Conservation (phyloP, 2,113 vertebrate genomes). For the Furnarius figulus region DNA sequence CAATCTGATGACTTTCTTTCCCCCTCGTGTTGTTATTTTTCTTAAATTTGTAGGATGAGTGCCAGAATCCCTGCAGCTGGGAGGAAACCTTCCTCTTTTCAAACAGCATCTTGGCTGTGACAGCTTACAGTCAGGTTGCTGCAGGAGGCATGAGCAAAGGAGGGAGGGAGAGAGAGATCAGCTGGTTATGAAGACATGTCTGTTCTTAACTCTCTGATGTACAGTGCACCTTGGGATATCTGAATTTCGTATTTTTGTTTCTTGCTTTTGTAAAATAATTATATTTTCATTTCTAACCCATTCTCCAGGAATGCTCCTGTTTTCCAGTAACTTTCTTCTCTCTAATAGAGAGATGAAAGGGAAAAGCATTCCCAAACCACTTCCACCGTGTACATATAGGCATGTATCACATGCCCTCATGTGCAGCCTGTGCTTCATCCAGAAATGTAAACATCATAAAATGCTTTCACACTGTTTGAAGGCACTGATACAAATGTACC, state of each 20-base stretch:
- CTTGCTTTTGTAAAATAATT: background rate
- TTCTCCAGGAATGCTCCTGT: background rate
- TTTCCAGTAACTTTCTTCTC: background rate
- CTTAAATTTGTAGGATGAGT: slow-evolving; percentile 11
- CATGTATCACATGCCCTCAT: fast-evolving
- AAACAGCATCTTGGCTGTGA: slow-evolving; percentile 15
- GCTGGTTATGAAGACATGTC: background rate
- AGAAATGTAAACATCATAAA: background rate
- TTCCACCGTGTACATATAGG: background rate
- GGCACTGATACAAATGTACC: background rate
- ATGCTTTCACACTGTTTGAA: background rate
- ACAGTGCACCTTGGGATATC: background rate
- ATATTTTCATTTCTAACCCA: background rate
- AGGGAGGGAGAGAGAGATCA: background rate
- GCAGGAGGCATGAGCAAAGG: background rate
- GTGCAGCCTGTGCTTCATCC: background rate
- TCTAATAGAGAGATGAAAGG: background rate
- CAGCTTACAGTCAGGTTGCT: slow-evolving; percentile 36
- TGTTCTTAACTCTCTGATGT: slow-evolving; percentile 23
- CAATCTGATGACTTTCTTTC: background rate
- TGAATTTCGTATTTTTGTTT: background rate
- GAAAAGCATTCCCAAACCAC: background rate
- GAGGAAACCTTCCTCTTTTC: slow-evolving; percentile 29
- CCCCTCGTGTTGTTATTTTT: background rate
- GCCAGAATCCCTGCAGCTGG: slow-evolving; percentile 50